Base-by-base conservation (phyloP, 2,888 invertebrate genomes). In the Odontothrips loti region DNA sequence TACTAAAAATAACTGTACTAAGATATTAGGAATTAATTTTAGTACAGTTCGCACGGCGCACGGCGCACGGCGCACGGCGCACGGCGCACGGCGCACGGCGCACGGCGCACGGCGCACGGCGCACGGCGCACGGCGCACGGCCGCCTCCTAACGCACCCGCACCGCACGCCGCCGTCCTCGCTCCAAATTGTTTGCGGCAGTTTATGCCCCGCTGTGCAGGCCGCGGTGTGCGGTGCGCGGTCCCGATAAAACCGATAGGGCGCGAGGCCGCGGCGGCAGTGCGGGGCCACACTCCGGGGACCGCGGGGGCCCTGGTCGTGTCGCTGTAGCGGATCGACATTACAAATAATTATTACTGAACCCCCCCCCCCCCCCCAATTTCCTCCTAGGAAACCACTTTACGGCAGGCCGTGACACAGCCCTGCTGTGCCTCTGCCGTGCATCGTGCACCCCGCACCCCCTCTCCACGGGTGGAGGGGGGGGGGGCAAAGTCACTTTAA, bases 171-270 rank as follows among this genome's bases (percentile, higher is more conserved):
- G 68, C 68, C 10, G 68, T n/a, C 27, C 10, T 12, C 68, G 27
- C 68, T 27, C 27, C 68, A 75, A 75, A 75, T 75, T 75, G 68
- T 75, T 75, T 75, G 68, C 68, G 68, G 68, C 68, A 75, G 58
- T 58, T 58, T 58, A 58, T 58, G 58, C 58, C 17, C 23, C 68
- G 9, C 68, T 75, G 68, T 8, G 11, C 27, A 9, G 27, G 27
- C 12, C 68, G 23, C 68, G 3, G 9, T 11, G 68, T 23, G 23
- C 23, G 10, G 68, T 75, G 23, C 27, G 9, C 27, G 6, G 34
- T 6, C 34, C 23, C 68, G 68, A 75, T 75, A 75, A 75, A 75
- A 27, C 68, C 68, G 68, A 75, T 75, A 75, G 58, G 6, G 17
- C 68, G n/a, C 27, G 4, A 27, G 0, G 27, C 23, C 51, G 51